These are phyloP conservation scores for Pyxicephalus adspersus DNA, from an alignment of 2,113 vertebrate genomes.

Conservation along the genomic window DNA sequence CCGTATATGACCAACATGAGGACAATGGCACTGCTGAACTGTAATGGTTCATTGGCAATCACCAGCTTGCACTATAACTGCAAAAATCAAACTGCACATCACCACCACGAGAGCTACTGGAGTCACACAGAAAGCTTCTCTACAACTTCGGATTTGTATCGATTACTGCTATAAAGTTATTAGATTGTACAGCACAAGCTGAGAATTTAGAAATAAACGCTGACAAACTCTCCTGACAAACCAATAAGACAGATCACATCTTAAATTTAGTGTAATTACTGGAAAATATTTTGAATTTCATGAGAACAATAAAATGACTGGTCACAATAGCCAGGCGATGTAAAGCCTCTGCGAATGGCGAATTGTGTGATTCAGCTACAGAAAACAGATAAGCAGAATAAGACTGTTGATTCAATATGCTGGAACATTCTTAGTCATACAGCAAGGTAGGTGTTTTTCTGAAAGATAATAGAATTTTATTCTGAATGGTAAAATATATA, in stretches of 20 bases:
- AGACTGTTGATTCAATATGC: constrained; percentile 15
- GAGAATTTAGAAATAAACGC: background rate
- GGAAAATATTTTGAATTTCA: background rate
- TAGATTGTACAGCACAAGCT: background rate
- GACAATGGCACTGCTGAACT: no score
- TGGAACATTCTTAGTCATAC: background rate
- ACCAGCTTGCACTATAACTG: no score
- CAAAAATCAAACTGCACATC: no score
- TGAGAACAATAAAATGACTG: background rate
- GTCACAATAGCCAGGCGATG: background rate
- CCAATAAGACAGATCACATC: background rate
- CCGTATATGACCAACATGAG: no score
- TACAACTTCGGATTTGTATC: no score
- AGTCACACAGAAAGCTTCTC: background rate
- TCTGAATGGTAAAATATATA: background rate
- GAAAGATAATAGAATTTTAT: constrained; percentile 4
- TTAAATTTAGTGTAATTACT: background rate
- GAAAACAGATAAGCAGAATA: constrained; percentile 5
- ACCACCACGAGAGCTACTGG: no score
- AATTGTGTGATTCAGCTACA: constrained; percentile 4
- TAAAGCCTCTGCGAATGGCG: background rate
- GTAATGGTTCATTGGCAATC: no score
- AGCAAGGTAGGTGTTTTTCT: background rate
- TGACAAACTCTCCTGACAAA: background rate
- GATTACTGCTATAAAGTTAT: background rate